Conservation (phyloP, 2,888 invertebrate species). For the Ennomos erosarius region DNA sequence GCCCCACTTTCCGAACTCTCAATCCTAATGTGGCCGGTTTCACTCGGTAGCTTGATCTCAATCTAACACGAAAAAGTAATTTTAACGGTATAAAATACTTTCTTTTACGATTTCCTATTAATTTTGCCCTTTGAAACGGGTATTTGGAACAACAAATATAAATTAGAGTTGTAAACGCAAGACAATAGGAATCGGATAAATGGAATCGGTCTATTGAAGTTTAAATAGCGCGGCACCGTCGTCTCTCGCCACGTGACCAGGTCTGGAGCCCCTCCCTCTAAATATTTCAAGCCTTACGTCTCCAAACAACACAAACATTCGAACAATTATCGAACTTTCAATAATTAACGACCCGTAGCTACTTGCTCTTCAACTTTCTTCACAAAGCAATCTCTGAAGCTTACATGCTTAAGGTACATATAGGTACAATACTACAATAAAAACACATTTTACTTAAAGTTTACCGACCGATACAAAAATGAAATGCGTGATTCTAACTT, state of each 20-base stretch:
- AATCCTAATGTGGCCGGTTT: conserved; percentile 46
- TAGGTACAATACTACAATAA: conserved; percentile 35
- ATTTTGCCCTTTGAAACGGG: conserved; percentile 18
- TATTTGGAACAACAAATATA: conserved; percentile 33
- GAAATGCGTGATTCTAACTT: conserved; percentile 73
- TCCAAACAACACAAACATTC: conserved; percentile 60
- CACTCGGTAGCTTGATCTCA: conserved; percentile 18
- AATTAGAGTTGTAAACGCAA: conserved; percentile 39
- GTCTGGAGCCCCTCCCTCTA: conserved; percentile 60
- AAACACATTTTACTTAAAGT: conserved; percentile 36
- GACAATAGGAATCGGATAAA: conserved; percentile 54
- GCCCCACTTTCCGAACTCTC: conserved; percentile 67
- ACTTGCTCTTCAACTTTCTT: conserved; percentile 44
- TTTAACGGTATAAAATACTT: conserved; percentile 23
- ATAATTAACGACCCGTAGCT: conserved; percentile 57
- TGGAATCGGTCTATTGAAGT: conserved; percentile 51
- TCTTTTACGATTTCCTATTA: conserved; percentile 11
- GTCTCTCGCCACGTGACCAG: conserved; percentile 62
- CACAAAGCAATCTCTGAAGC: conserved; percentile 33
- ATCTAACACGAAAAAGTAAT: conserved; percentile 20
- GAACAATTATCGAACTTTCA: conserved; percentile 67
- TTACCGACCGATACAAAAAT: conserved; percentile 45
- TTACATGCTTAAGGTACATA: background rate
- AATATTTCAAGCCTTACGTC: conserved; percentile 68
- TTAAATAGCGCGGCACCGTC: conserved; percentile 42